These are phyloP conservation scores for Paralvinella palmiformis DNA, from an alignment of 1,140 invertebrate genomes.

Conservation along the genomic window DNA sequence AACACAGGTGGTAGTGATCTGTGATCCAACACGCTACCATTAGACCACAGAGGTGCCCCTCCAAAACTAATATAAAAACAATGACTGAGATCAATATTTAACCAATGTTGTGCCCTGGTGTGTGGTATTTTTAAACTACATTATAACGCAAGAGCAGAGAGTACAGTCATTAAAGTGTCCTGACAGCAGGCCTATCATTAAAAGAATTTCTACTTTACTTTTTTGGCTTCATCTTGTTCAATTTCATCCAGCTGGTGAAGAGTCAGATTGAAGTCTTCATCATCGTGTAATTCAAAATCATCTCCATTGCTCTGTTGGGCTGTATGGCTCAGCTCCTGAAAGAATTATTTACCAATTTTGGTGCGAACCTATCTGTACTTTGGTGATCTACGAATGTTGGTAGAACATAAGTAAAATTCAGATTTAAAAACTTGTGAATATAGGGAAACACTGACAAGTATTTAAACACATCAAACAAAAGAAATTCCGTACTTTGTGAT, in stretches of 20 bases:
- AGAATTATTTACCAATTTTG: background rate
- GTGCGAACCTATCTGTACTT: background rate
- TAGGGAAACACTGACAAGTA: background rate
- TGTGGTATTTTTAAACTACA: background rate
- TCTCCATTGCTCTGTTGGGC: background rate
- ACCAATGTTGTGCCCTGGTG: background rate
- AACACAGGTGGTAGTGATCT: no score
- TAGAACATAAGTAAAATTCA: background rate
- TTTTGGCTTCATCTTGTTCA: slow-evolving; percentile 29
- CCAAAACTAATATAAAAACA: background rate
- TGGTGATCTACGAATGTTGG: background rate
- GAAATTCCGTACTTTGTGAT: background rate
- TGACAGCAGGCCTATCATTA: background rate
- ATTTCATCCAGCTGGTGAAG: slow-evolving; percentile 58
- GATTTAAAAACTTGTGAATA: background rate
- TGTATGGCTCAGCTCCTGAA: background rate
- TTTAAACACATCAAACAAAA: background rate
- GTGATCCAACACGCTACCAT: no score
- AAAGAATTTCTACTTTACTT: background rate
- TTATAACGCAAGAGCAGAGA: background rate
- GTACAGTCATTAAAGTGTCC: background rate
- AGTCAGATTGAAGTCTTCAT: slow-evolving; percentile 64
- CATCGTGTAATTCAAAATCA: slow-evolving; percentile 55
- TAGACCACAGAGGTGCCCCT: background rate
- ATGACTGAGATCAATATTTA: background rate